Base-by-base conservation (phyloP, 2,113 vertebrate species). In the Lichenostomus cassidix region DNA sequence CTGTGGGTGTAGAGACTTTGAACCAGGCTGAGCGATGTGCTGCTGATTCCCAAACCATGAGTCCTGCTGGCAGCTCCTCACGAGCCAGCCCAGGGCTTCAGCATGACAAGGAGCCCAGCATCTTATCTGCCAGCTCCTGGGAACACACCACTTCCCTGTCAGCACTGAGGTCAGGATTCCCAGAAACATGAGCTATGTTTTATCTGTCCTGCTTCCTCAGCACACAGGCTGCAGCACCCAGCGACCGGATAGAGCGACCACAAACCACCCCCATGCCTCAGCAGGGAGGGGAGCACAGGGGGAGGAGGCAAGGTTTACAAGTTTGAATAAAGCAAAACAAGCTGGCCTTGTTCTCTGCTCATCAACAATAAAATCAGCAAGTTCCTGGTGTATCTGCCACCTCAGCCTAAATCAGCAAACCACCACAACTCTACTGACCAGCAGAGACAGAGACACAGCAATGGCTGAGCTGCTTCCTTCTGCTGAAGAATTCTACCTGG, bases 161-260 rank as follows among this genome's bases (percentile, higher is more conserved):
- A 58, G 90, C 91, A 53, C 20, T 44, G 90, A 70, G 89, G 88
- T 58, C 86, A 95, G 89, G 92, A 96, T 97, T 97, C 97, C 97
- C 94, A 97, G 96, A 97, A 97, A 56, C 1, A 85, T 0, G 39
- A 95, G 89, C 93, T 65, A 0, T n/a, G 75, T 20, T 94, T 94
- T 96, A 95, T 96, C 96, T 94, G 90, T 73, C 78, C 95, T 28
- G 65, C 95, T 89, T 83, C 94, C 91, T 94, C 90, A 83, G 81
- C 2, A 29, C 83, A 37, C 68, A 79, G 4, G 27, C 62, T 46
- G 80, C 90, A 93, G 93, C 93, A 69, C 92, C 10, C 42, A 25
- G n/a, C 4, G 12, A 50, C 89, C 95, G 90, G 96, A 97, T 90
- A 87, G 76, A 37, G 58, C 65, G 76, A 79, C 96, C 96, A 79